phyloP scores from a whole-genome alignment of 2,888 invertebrate species.

The Eupelmus urozonus region DNA sequence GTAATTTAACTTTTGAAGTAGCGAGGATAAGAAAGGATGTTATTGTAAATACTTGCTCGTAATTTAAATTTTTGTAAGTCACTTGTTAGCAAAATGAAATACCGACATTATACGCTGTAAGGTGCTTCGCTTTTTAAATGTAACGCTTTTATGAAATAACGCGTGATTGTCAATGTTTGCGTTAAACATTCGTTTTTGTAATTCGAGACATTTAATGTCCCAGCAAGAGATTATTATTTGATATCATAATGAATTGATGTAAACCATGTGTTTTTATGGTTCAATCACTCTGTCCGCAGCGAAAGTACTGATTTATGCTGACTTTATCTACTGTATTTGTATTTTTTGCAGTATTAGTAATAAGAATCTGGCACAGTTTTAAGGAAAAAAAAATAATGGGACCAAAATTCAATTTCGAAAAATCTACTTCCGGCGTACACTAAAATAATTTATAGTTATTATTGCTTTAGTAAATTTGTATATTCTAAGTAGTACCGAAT shows the following conservation, averaged over 20 bases:
- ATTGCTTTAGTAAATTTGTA: slow-evolving; percentile 47
- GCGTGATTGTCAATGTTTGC: slow-evolving; percentile 26
- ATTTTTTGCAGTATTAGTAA: slow-evolving; percentile 57
- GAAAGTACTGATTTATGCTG: slow-evolving; percentile 30
- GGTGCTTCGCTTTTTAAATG: slow-evolving; percentile 38
- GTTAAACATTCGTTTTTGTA: slow-evolving; percentile 30
- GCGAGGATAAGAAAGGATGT: slow-evolving; percentile 2
- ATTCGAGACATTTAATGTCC: slow-evolving; percentile 35
- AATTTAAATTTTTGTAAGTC: slow-evolving; percentile 53
- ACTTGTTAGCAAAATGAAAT: slow-evolving; percentile 42
- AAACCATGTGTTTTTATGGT: slow-evolving; percentile 21
- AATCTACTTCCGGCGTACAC: slow-evolving; percentile 24
- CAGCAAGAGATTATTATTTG: slow-evolving; percentile 37
- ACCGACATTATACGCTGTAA: slow-evolving; percentile 34
- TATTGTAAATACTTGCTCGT: slow-evolving; percentile 57
- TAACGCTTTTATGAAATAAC: slow-evolving; percentile 21
- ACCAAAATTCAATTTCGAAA: slow-evolving; percentile 57
- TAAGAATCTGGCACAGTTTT: slow-evolving; percentile 44
- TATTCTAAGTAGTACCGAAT: slow-evolving; percentile 54
- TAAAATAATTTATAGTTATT: slow-evolving; percentile 39
- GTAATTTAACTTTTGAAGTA: slow-evolving; percentile 39
- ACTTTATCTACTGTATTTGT: slow-evolving; percentile 34
- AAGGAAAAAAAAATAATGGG: slow-evolving; percentile 37
- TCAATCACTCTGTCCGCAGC: slow-evolving; percentile 14
- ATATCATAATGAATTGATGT: slow-evolving; percentile 35